Conservation (phyloP, 92 coral and sea anemone species). For the Chrysogorgia sp. region DNA sequence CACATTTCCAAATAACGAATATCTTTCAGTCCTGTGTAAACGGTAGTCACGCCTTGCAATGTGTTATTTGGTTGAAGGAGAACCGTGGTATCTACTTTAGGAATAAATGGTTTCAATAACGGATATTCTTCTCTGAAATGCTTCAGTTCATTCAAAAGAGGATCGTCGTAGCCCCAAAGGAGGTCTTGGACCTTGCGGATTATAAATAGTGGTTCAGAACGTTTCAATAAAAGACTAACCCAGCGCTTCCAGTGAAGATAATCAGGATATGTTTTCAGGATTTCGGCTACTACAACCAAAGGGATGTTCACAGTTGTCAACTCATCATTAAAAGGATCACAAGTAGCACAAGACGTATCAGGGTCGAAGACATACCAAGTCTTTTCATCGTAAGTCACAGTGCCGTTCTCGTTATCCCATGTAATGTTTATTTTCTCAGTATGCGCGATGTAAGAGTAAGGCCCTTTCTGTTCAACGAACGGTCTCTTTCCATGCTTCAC, state of each 20-base stretch:
- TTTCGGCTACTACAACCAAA: slow-evolving; percentile 65
- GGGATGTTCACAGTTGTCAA: slow-evolving; percentile 73
- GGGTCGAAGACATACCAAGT: slow-evolving; percentile 61
- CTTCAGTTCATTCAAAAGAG: slow-evolving; percentile 57
- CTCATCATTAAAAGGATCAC: slow-evolving; percentile 60
- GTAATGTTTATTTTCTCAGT: slow-evolving; percentile 62
- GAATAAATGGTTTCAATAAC: slow-evolving; percentile 43
- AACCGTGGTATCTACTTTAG: slow-evolving; percentile 66
- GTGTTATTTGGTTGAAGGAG: slow-evolving; percentile 72
- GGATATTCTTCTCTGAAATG: slow-evolving; percentile 45
- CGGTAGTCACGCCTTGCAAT: slow-evolving; percentile 64
- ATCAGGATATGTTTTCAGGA: slow-evolving; percentile 59
- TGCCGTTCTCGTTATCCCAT: slow-evolving; percentile 53
- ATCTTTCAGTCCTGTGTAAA: slow-evolving; percentile 68
- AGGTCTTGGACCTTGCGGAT: slow-evolving; percentile 71
- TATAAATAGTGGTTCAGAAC: slow-evolving; percentile 67
- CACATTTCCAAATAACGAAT: slow-evolving; percentile 54
- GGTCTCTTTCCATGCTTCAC: slow-evolving; percentile 67
- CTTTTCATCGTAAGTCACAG: slow-evolving; percentile 72
- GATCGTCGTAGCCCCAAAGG: slow-evolving; percentile 82
- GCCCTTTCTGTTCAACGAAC: slow-evolving; percentile 70
- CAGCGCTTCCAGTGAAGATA: slow-evolving; percentile 44
- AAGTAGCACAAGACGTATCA: slow-evolving; percentile 63
- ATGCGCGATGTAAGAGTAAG: slow-evolving; percentile 70
- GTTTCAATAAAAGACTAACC: slow-evolving; percentile 49